phyloP scores from a whole-genome alignment of 2,888 invertebrate species.

The Teinopalpus imperialis region DNA sequence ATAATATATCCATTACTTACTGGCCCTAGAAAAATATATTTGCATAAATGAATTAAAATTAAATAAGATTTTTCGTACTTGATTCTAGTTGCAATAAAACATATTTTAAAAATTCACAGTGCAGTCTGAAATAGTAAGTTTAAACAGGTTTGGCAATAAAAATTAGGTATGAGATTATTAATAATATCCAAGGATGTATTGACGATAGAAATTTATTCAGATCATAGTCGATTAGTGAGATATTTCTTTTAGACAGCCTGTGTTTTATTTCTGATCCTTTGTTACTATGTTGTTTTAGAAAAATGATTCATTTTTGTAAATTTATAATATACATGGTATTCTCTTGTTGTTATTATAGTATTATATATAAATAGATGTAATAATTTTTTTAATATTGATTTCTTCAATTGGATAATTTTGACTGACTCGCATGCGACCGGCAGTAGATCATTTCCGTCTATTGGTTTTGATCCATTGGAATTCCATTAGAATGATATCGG shows the following conservation, averaged over 20 bases:
- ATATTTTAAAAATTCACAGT: no score
- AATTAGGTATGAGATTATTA: conserved; percentile 18
- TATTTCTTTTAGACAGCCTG: conserved; percentile 12
- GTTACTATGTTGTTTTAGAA: conserved; percentile 7
- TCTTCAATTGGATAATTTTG: neutral
- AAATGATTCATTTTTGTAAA: conserved; percentile 3
- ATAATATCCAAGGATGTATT: neutral
- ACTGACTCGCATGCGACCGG: neutral
- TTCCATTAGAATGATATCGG: neutral
- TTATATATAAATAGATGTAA: neutral
- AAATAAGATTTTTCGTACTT: no score
- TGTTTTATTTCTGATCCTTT: conserved; percentile 8
- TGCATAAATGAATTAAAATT: no score
- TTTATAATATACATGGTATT: conserved; percentile 10
- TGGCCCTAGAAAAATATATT: no score
- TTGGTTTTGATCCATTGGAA: neutral
- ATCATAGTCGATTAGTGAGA: conserved; percentile 10
- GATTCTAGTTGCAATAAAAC: no score
- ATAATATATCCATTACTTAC: no score
- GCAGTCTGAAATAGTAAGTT: no score
- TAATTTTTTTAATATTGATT: neutral
- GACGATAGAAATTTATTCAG: conserved; percentile 6
- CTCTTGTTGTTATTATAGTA: conserved; percentile 9
- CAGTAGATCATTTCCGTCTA: neutral
- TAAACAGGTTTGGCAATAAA: neutral